Evolutionary conservation across 2,888 invertebrate species (phyloP), one percentile per base, ranked within the genome.

Genomic region (Hesperia comma): DNA sequence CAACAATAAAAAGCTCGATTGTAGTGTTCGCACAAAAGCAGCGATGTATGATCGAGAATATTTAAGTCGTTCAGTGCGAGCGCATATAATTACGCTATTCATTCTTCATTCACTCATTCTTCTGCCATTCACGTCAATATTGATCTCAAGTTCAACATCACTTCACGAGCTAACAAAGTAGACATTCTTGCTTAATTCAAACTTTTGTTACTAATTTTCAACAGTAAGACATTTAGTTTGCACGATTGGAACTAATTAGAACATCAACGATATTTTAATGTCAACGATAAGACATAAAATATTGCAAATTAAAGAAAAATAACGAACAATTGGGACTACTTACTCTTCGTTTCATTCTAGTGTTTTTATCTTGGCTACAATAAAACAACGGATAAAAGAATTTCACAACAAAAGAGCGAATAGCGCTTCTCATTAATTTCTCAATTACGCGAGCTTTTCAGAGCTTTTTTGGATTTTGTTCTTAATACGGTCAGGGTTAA

Each of bases 101-200:
- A 71, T 63, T 61, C 69, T 58, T 57, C 66, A n/a, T n/a, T n/a
- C n/a, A n/a, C n/a, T n/a, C n/a, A n/a, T n/a, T 26, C 26, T 26
- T 26, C 26, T 26, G 57, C 68, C 54, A 67, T 76, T 77, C 71
- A 69, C 69, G 69, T 55, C 46, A 15, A 68, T 79, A 82, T 83
- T 77, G 79, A 84, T 82, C 78, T 75, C 40, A 56, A 73, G 66
- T 74, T 71, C 51, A 74, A 56, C 61, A 67, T 55, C 67, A 56
- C 67, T 67, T 61, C 55, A 21, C 33, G 21, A 4, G 5, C 26
- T 67, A 66, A 66, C 61, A 67, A 67, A 61, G 61, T 15, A 58
- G 21, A 51, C 19, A 46, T 60, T 60, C 46, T 46, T 21, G 46
- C 57, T 8, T 60, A 49, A 49, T 17, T 17, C 46, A 60, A 33